phyloP scores from a whole-genome alignment of 2,888 invertebrate species.

The Colostygia pectinataria region DNA sequence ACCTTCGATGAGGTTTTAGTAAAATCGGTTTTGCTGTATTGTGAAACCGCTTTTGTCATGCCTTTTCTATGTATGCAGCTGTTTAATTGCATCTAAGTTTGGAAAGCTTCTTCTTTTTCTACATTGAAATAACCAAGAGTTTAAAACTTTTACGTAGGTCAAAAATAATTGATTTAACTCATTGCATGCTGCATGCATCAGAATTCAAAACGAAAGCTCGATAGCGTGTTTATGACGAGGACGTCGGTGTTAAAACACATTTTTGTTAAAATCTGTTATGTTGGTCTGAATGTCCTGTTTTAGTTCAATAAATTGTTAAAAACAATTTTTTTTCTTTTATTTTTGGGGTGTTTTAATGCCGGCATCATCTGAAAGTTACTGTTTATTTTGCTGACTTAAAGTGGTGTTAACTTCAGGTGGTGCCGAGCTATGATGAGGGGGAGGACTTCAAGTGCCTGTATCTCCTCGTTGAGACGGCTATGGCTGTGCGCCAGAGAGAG shows the following conservation, averaged over 20 bases:
- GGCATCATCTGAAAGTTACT: slow-evolving; percentile 64
- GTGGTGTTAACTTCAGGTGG: slow-evolving; percentile 59
- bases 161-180: background rate
- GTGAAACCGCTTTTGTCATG: background rate
- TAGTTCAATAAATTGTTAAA: slow-evolving; percentile 55
- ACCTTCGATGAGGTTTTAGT: background rate
- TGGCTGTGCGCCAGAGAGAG: slow-evolving; percentile 68
- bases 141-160: background rate
- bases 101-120: too few species aligned
- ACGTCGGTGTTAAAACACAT: slow-evolving; percentile 75
- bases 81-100: too few species aligned
- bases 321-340: slow-evolving; percentile 41
- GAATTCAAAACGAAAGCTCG: slow-evolving; percentile 2
- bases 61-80: slow-evolving; percentile 2
- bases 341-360: slow-evolving; percentile 65
- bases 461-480: slow-evolving; percentile 69
- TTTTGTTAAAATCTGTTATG: slow-evolving; percentile 40
- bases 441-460: slow-evolving; percentile 71
- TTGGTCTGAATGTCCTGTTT: slow-evolving; percentile 37
- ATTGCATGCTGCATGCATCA: slow-evolving; percentile 9
- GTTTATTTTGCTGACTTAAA: slow-evolving; percentile 4
- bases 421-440: slow-evolving; percentile 52
- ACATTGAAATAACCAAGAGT: too few species aligned
- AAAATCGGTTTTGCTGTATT: background rate
- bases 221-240: slow-evolving; percentile 25